Evolutionary conservation across 2,113 vertebrate genomes (phyloP).

Genomic region (Campylomormyrus tamandua): DNA sequence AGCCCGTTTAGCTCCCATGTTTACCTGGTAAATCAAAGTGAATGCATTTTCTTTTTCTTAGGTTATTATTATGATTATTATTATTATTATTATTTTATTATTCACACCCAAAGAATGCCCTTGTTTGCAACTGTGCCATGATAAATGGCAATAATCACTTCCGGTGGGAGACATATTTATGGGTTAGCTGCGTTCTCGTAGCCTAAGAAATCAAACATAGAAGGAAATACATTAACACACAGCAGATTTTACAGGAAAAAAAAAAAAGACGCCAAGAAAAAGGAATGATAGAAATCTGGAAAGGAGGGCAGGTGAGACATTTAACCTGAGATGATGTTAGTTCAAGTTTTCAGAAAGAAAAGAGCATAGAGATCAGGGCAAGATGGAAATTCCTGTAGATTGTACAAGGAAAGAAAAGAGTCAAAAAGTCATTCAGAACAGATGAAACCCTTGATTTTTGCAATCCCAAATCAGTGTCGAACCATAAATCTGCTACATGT

Average conservation of each 20-base stretch:
- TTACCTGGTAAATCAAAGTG: background rate
- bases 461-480: background rate
- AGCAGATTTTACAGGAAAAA: constrained; percentile 16
- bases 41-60: background rate
- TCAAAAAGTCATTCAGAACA: constrained; percentile 44
- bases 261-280: constrained; percentile 17
- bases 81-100: background rate
- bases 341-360: constrained; percentile 45
- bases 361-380: constrained; percentile 45
- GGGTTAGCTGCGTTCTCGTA: constrained; percentile 25
- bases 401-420: constrained; percentile 60
- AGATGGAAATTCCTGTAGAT: constrained; percentile 52
- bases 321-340: constrained; percentile 43
- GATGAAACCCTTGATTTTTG: constrained; percentile 23
- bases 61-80: background rate
- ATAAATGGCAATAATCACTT: background rate
- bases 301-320: constrained; percentile 43
- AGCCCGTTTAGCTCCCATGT: background rate
- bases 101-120: background rate
- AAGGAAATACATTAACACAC: constrained; percentile 39
- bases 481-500: background rate
- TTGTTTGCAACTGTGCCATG: background rate
- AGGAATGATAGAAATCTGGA: constrained; percentile 44
- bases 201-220: constrained; percentile 43
- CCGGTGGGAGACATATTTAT: background rate